Evolutionary conservation across 2,113 vertebrate species (phyloP).

Genomic region (Ariopsis seemanni): DNA sequence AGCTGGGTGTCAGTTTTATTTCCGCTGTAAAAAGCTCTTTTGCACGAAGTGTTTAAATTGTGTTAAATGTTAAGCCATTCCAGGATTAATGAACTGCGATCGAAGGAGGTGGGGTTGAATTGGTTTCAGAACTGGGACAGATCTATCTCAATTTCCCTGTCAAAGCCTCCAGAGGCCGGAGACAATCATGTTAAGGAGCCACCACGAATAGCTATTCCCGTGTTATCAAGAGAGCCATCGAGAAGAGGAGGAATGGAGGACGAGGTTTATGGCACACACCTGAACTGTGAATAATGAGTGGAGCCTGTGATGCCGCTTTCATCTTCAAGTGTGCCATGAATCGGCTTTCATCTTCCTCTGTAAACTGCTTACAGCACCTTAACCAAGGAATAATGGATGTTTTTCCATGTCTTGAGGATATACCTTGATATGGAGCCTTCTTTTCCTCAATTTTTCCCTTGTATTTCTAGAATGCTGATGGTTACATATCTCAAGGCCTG

Average conservation of each 20-base stretch:
- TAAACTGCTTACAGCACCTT: constrained; percentile 57
- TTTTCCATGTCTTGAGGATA: constrained; percentile 61
- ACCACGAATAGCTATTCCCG: constrained; percentile 61
- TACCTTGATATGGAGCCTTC: constrained; percentile 30
- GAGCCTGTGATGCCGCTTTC: constrained; percentile 69
- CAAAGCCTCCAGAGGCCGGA: constrained; percentile 62
- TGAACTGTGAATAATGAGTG: constrained; percentile 74
- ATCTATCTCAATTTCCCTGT: constrained; percentile 73
- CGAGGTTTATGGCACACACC: constrained; percentile 58
- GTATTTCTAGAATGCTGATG: constrained; percentile 17
- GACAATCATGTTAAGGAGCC: constrained; percentile 62
- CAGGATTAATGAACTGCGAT: constrained; percentile 35
- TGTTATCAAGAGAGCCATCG: constrained; percentile 53
- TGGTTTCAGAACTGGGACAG: constrained; percentile 28
- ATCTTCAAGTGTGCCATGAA: constrained; percentile 62
- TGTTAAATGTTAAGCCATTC: constrained; percentile 9
- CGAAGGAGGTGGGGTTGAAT: background rate
- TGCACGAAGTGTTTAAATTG: constrained; percentile 21
- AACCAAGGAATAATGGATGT: constrained; percentile 48
- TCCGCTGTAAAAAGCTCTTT: background rate
- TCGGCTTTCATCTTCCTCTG: constrained; percentile 68
- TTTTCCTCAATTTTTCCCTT: background rate
- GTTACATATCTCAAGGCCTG: constrained; percentile 15
- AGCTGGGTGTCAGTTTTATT: constrained; percentile 8
- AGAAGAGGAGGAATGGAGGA: constrained; percentile 50